These are phyloP conservation scores for Ariolimax columbianus DNA, from an alignment of 2,888 invertebrate genomes.

Conservation along the genomic window DNA sequence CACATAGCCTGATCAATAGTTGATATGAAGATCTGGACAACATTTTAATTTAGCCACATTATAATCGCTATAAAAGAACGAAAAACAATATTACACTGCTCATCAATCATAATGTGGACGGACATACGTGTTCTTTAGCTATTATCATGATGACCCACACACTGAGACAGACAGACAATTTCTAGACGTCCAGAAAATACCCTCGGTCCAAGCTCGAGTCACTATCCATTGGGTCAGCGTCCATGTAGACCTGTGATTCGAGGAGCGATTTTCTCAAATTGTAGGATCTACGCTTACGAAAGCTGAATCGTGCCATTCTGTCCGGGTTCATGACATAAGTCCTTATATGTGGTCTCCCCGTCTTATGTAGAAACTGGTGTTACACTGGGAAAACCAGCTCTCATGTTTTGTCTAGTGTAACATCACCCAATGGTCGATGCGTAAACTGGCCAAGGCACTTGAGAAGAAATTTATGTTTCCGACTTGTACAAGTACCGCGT, in stretches of 20 bases:
- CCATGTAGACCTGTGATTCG: slow-evolving; percentile 1
- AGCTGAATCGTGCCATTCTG: slow-evolving; percentile 41
- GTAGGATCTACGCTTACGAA: slow-evolving; percentile 33
- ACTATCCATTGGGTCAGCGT: slow-evolving; percentile 31
- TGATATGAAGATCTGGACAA: no score
- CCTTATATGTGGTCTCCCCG: neutral
- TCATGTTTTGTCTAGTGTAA: neutral
- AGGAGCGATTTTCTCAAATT: slow-evolving; percentile 30
- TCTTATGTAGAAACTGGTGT: neutral
- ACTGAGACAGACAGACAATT: no score
- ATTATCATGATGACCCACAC: no score
- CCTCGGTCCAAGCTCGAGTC: slow-evolving; percentile 42
- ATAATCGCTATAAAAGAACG: no score
- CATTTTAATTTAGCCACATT: no score
- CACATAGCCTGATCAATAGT: no score
- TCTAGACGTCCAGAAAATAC: neutral
- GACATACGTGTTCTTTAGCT: no score
- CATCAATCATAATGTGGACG: no score
- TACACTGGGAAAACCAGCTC: slow-evolving; percentile 7
- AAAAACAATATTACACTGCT: no score
- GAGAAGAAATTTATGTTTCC: no score
- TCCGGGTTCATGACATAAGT: neutral
- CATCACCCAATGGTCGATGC: neutral
- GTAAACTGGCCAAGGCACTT: neutral
- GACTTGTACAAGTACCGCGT: no score